A percentile compares a stretch with the other conserved stretches of the same genome.
Evolutionary conservation across 2,888 invertebrate species (phyloP).

Genomic region (Dryobotodes eremita): DNA sequence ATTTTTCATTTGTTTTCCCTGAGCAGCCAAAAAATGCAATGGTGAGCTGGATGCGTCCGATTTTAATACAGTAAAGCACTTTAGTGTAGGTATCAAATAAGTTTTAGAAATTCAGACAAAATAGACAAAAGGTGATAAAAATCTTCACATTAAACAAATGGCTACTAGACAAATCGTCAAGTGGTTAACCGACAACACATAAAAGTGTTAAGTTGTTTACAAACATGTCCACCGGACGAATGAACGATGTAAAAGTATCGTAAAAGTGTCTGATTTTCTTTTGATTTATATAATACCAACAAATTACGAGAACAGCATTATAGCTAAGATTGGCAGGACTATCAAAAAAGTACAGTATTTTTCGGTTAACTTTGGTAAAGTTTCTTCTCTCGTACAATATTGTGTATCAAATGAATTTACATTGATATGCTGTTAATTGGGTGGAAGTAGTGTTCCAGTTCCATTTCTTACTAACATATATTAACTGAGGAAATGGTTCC

Average conservation of each 20-base stretch:
- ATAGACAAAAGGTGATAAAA: constrained; percentile 2
- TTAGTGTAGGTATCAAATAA: not conserved
- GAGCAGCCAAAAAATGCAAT: not conserved
- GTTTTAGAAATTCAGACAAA: too few relatives aligned
- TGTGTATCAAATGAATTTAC: not conserved
- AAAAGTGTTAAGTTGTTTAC: constrained; percentile 17
- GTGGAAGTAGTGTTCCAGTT: not conserved
- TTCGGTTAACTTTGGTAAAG: not conserved
- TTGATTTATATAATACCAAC: not conserved
- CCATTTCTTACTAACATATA: constrained; percentile 8
- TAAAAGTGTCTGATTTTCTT: constrained; percentile 12
- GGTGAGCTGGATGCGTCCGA: not conserved
- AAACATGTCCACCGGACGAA: not conserved
- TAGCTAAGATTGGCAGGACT: not conserved
- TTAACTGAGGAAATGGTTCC: not conserved
- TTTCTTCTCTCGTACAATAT: not conserved
- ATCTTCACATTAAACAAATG: not conserved
- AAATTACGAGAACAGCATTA: not conserved
- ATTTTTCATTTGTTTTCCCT: not conserved
- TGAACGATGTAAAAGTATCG: not conserved
- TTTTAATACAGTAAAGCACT: not conserved
- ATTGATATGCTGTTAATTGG: not conserved
- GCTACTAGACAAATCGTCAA: not conserved
- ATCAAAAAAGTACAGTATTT: not conserved
- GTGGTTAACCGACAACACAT: constrained; percentile 18